phyloP scores from a whole-genome alignment of 2,113 vertebrate species.

The Gasterosteus aculeatus region DNA sequence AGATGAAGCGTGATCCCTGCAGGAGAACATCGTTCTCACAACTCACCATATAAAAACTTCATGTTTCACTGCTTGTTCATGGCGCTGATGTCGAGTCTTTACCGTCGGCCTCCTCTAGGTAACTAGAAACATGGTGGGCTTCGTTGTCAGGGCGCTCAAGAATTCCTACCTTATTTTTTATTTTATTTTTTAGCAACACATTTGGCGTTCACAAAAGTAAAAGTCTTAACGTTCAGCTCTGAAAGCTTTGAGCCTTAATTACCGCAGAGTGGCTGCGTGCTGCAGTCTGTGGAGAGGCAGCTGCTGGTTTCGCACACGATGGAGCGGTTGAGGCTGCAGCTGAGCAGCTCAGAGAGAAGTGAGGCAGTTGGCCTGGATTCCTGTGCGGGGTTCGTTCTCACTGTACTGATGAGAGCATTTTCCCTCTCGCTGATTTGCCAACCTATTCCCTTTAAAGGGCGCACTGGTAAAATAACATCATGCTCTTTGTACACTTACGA shows the following conservation, averaged over 20 bases:
- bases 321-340: neutral
- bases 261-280: slow-evolving; percentile 37
- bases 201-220: slow-evolving; percentile 29
- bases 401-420: slow-evolving; percentile 40
- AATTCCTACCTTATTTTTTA: slow-evolving; percentile 30
- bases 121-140: slow-evolving; percentile 20
- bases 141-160: slow-evolving; percentile 44
- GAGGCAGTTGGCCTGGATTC: slow-evolving; percentile 12
- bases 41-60: slow-evolving; percentile 23
- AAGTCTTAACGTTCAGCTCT: slow-evolving; percentile 28
- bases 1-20: slow-evolving; percentile 2
- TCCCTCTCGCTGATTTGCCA: slow-evolving; percentile 33
- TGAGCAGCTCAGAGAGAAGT: slow-evolving; percentile 20
- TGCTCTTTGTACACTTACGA: slow-evolving; percentile 52
- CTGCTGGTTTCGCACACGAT: slow-evolving; percentile 24
- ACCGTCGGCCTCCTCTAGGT: slow-evolving; percentile 16
- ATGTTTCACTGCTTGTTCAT: slow-evolving; percentile 39
- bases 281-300: slow-evolving; percentile 25
- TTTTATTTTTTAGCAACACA: slow-evolving; percentile 26
- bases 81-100: slow-evolving; percentile 20
- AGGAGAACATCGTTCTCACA: slow-evolving; percentile 13
- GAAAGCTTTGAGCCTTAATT: slow-evolving; percentile 39
- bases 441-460: slow-evolving; percentile 58
- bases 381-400: slow-evolving; percentile 6
- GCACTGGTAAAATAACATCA: slow-evolving; percentile 67